Evolutionary conservation across 2,888 invertebrate species (phyloP).

Genomic region (Amiota communis): DNA sequence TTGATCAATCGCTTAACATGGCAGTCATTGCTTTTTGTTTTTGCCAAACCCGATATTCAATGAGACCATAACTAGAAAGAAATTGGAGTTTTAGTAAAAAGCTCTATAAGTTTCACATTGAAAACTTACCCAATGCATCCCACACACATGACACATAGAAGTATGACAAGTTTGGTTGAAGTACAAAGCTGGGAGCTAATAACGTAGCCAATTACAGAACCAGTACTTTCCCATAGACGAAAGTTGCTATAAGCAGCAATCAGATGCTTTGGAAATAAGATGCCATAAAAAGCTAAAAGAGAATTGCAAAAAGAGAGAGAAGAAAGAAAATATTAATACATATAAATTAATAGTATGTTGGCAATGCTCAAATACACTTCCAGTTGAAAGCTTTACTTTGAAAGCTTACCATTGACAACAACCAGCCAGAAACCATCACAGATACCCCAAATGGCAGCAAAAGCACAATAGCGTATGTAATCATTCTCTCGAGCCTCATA

Average conservation of each 20-base stretch:
- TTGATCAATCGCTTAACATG: conserved; percentile 57
- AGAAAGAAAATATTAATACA: too few species aligned
- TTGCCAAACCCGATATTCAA: conserved; percentile 66
- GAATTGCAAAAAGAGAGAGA: neutral
- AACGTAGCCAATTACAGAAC: conserved; percentile 89
- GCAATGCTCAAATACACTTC: neutral
- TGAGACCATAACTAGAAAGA: conserved; percentile 63
- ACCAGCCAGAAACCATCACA: conserved; percentile 94
- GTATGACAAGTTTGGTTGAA: conserved; percentile 80
- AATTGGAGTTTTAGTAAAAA: neutral
- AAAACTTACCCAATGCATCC: conserved; percentile 82
- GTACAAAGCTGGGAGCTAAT: conserved; percentile 86
- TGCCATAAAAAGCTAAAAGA: conserved; percentile 84
- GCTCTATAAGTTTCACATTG: neutral
- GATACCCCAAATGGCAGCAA: conserved; percentile 90
- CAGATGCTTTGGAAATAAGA: conserved; percentile 86
- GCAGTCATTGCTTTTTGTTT: conserved; percentile 60
- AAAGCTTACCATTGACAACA: conserved; percentile 86
- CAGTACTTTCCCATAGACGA: conserved; percentile 92
- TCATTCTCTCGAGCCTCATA: conserved; percentile 84
- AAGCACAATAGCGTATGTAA: conserved; percentile 81
- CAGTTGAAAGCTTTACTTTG: neutral
- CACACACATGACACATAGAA: conserved; percentile 79
- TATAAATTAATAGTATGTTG: neutral
- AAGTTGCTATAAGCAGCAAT: conserved; percentile 95